These are phyloP conservation scores for Meles meles DNA, from an alignment of 2,113 vertebrate species.

Conservation along the genomic window DNA sequence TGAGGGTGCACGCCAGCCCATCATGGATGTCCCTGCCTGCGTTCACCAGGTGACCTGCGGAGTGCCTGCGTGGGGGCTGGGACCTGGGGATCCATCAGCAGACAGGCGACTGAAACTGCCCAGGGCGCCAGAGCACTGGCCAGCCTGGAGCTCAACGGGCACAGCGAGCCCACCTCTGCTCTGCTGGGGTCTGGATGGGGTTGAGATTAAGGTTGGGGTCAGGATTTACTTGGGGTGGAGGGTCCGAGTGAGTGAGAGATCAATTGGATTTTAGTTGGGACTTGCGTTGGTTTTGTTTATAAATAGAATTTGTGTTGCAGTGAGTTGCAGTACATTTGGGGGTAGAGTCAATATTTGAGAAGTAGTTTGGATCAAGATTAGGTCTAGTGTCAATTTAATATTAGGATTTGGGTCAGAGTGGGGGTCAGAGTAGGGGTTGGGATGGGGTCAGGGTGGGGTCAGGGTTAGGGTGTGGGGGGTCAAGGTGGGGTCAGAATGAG, in stretches of 20 bases:
- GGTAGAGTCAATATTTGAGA: not conserved
- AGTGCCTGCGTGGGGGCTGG: not conserved
- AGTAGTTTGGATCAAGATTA: not conserved
- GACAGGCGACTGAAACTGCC: accelerated
- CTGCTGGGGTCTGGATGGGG: not conserved
- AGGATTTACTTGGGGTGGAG: not conserved
- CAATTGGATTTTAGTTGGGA: not conserved
- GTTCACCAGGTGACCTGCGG: accelerated
- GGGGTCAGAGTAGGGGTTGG: too few species aligned
- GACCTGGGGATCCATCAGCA: accelerated
- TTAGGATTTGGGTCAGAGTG: not conserved
- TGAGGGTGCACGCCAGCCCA: accelerated
- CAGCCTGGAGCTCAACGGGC: not conserved
- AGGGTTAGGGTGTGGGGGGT: not conserved
- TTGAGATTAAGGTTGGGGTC: not conserved
- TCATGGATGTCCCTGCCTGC: not conserved
- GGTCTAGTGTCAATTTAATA: not conserved
- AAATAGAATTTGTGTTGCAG: not conserved
- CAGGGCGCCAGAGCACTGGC: not conserved
- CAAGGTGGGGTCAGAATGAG: not conserved
- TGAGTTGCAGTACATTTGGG: not conserved
- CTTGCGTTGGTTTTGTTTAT: not conserved
- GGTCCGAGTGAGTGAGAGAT: not conserved
- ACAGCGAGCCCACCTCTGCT: not conserved
- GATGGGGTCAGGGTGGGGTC: not conserved